Conservation (phyloP, 1,140 invertebrate species). For the Drosophila burlai region DNA sequence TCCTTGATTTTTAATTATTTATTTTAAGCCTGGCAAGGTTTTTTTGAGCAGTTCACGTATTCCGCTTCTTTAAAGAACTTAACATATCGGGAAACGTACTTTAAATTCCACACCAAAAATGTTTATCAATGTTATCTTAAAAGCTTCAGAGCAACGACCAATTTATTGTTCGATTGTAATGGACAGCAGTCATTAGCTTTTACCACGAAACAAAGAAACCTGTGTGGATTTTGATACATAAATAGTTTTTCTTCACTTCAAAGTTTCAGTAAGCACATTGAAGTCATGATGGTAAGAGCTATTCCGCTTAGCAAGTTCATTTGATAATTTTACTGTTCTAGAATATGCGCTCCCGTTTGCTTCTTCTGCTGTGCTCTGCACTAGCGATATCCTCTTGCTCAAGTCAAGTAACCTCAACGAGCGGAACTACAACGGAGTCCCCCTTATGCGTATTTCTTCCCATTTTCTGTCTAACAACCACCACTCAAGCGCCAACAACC, state of each 20-base stretch:
- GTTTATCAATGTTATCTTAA: neutral
- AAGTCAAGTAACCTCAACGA: conserved; percentile 2
- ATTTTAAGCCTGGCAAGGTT: no score
- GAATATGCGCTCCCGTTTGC: neutral
- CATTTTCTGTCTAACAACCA: neutral
- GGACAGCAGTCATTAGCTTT: conserved; percentile 4
- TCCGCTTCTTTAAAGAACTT: neutral
- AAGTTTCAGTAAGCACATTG: neutral
- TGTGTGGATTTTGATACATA: neutral
- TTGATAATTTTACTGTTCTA: neutral
- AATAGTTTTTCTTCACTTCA: neutral
- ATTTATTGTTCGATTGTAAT: neutral
- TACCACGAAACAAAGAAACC: conserved; percentile 3
- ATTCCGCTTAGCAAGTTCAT: neutral
- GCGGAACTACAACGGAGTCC: neutral
- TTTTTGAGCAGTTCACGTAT: no score
- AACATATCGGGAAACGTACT: neutral
- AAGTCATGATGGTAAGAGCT: conserved; percentile 19
- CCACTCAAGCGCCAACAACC: neutral
- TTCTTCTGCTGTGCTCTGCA: conserved; percentile 6
- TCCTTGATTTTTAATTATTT: no score
- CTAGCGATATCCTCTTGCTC: neutral
- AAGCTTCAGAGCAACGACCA: neutral
- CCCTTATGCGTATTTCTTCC: conserved; percentile 3
- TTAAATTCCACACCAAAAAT: neutral